Conservation (phyloP, 2,888 invertebrate genomes). For the Crossocerus cetratus region DNA sequence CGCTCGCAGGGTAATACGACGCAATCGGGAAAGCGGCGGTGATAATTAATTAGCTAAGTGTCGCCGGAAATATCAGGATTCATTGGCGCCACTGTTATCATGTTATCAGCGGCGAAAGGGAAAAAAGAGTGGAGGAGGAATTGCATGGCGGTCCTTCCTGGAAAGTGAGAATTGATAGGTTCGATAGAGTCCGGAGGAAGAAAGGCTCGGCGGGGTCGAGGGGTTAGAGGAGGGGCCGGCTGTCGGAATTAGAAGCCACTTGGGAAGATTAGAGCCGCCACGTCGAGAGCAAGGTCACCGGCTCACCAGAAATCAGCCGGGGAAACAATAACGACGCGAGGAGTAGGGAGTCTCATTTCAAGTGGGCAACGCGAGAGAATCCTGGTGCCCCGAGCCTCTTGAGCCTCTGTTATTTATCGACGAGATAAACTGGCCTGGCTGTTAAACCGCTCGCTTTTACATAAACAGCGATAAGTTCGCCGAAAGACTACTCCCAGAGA, state of each 20-base stretch:
- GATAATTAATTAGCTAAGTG: no score
- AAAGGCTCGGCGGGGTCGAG: conserved; percentile 31
- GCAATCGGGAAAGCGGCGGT: no score
- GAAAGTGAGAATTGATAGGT: conserved; percentile 32
- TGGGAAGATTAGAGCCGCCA: conserved; percentile 28
- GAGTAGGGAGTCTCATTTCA: conserved; percentile 38
- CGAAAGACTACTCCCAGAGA: conserved; percentile 56
- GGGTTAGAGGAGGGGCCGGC: conserved; percentile 12
- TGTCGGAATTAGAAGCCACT: conserved; percentile 21
- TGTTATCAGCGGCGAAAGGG: no score
- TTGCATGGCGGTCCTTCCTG: conserved; percentile 3
- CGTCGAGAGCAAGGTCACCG: no score
- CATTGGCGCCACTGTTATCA: no score
- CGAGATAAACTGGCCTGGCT: conserved; percentile 69
- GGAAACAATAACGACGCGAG: conserved; percentile 55
- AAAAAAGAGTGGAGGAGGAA: no score
- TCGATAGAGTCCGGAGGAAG: conserved; percentile 38
- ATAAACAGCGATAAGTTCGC: conserved; percentile 74
- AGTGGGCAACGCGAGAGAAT: conserved; percentile 37
- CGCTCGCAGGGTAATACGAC: no score
- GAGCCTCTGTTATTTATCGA: conserved; percentile 67
- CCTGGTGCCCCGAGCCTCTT: conserved; percentile 18
- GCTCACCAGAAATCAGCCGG: neutral
- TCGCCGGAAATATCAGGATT: no score
- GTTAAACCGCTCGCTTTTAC: conserved; percentile 71